Conservation (phyloP, 2,797 vertebrate genomes). For the Neosilurus hyrtlii region DNA sequence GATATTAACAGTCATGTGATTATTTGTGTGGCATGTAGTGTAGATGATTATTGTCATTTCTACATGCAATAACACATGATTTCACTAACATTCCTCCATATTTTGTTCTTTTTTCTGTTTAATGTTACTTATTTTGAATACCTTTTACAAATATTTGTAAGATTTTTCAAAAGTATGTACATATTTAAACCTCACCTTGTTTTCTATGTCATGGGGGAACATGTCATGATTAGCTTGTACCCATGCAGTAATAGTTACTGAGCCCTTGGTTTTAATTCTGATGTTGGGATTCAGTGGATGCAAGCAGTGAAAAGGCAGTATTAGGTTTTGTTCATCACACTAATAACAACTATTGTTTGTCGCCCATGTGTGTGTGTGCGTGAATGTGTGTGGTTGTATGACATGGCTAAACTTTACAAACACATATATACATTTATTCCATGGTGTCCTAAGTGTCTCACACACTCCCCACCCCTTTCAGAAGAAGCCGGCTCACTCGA, state of each 20-base stretch:
- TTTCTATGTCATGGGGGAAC: neutral
- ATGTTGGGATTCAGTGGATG: neutral
- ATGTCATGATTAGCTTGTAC: neutral
- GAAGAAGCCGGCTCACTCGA: slow-evolving; percentile 83
- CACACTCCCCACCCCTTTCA: slow-evolving; percentile 87
- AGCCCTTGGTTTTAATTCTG: neutral
- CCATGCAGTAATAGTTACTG: too few relatives aligned
- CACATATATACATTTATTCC: slow-evolving; percentile 47
- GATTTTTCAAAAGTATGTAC: neutral
- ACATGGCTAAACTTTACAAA: slow-evolving; percentile 8
- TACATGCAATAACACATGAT: too few relatives aligned
- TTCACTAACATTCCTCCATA: neutral
- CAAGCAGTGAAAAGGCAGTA: neutral
- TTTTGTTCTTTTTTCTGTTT: neutral
- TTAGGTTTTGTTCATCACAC: neutral
- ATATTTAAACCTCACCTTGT: too few relatives aligned
- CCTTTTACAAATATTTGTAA: neutral
- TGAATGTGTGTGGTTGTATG: neutral
- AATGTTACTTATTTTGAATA: neutral
- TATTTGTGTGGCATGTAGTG: neutral
- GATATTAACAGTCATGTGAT: neutral
- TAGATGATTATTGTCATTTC: too few relatives aligned
- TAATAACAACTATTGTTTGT: neutral
- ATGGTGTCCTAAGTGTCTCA: slow-evolving; percentile 76
- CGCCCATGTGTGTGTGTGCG: neutral